Percentiles rank a stretch among this genome's conserved stretches.
phyloP scores from a whole-genome alignment of 2,888 invertebrate species.

The Ferrisia virgata region DNA sequence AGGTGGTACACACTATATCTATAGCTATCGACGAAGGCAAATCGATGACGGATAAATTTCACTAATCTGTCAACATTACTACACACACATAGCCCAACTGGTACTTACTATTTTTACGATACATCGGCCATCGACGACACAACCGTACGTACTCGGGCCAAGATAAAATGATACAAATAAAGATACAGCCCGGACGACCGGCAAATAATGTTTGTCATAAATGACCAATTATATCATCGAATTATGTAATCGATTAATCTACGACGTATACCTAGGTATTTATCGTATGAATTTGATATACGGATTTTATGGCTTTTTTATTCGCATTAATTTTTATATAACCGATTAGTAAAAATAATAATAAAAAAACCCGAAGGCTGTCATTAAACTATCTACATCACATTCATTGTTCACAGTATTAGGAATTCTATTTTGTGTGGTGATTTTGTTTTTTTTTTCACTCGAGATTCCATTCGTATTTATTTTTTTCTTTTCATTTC shows the following conservation, averaged over 20 bases:
- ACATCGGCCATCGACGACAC: background rate
- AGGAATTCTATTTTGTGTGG: background rate
- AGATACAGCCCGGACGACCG: background rate
- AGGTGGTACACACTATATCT: too few relatives aligned
- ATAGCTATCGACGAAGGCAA: too few relatives aligned
- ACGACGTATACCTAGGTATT: background rate
- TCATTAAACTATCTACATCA: background rate
- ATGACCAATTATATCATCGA: slow-evolving; percentile 10
- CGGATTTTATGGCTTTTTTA: slow-evolving; percentile 21
- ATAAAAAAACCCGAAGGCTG: background rate
- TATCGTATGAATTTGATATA: background rate
- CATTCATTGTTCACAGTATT: slow-evolving; percentile 11
- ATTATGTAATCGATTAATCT: slow-evolving; percentile 27
- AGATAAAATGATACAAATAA: background rate
- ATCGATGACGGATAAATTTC: slow-evolving; percentile 8
- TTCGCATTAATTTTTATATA: slow-evolving; percentile 23
- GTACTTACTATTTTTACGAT: background rate
- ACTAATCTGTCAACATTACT: background rate
- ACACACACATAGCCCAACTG: too few relatives aligned
- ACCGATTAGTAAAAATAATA: background rate
- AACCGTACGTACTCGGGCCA: too few relatives aligned
- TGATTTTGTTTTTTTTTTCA: background rate
- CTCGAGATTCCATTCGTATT: background rate
- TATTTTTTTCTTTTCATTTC: too few relatives aligned
- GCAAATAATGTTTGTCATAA: background rate